Evolutionary conservation across 2,888 invertebrate species (phyloP).

Genomic region (Sipha maydis): DNA sequence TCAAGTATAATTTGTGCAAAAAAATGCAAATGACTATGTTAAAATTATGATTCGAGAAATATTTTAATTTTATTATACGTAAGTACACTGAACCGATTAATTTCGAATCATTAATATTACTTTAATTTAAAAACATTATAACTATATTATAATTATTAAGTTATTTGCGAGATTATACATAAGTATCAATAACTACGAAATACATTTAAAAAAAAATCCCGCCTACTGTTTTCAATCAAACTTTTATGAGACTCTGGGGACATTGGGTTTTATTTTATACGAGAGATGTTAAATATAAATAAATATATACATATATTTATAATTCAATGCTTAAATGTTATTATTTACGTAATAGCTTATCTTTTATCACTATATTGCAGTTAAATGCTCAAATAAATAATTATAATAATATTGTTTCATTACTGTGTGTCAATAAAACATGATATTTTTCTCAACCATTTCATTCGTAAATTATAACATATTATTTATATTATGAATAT

Average conservation of each 20-base stretch:
- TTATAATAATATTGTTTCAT: background rate
- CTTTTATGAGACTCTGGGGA: background rate
- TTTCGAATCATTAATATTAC: background rate
- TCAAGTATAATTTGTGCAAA: background rate
- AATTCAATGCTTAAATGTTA: background rate
- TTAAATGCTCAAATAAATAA: background rate
- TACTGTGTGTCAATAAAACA: background rate
- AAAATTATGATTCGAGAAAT: background rate
- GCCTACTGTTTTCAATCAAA: background rate
- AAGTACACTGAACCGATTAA: background rate
- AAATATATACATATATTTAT: background rate
- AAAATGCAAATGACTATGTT: constrained; percentile 1
- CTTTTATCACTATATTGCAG: background rate
- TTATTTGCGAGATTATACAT: too few relatives aligned
- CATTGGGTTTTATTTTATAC: background rate
- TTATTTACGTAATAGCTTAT: background rate
- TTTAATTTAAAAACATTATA: background rate
- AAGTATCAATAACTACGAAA: background rate
- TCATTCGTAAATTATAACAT: background rate
- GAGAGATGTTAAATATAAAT: background rate
- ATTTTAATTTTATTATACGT: background rate
- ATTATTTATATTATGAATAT: background rate
- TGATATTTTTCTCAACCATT: background rate
- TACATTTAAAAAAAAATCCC: background rate
- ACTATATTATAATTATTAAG: background rate